A percentile compares a stretch with the other conserved stretches of the same genome.
These are phyloP conservation scores for Epinotia brunnichana DNA, from an alignment of 2,888 invertebrate species.

Conservation along the genomic window DNA sequence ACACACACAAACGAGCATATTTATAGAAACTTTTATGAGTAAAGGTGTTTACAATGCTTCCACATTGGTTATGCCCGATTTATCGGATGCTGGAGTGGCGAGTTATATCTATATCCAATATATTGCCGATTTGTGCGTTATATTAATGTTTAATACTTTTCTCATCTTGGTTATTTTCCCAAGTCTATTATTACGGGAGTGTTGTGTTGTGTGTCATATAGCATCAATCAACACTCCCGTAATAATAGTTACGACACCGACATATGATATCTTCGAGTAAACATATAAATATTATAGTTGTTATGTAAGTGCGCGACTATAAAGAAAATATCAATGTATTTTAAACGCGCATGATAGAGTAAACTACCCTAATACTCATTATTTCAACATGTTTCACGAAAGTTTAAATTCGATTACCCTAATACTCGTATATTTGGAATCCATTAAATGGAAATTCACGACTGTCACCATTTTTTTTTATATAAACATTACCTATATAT, in stretches of 20 bases:
- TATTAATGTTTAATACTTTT: background rate
- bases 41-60: slow-evolving; percentile 73
- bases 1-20: slow-evolving; percentile 72
- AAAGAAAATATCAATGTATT: no score
- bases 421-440: background rate
- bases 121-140: background rate
- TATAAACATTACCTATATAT: no score
- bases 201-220: background rate
- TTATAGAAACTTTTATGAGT: slow-evolving; percentile 76
- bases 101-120: background rate
- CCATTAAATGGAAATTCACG: background rate
- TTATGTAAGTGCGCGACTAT: no score
- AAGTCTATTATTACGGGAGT: no score
- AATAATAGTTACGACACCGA: slow-evolving; percentile 1
- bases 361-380: background rate
- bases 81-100: slow-evolving; percentile 25
- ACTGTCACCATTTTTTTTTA: background rate
- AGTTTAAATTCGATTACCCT: no score
- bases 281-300: background rate
- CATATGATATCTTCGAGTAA: slow-evolving; percentile 15
- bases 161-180: background rate
- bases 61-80: slow-evolving; percentile 65
- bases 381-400: no score
- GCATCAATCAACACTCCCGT: background rate
- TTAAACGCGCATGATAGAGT: background rate